These are phyloP conservation scores for Herpetotheres cachinnans DNA, from an alignment of 2,113 vertebrate species.

Conservation along the genomic window DNA sequence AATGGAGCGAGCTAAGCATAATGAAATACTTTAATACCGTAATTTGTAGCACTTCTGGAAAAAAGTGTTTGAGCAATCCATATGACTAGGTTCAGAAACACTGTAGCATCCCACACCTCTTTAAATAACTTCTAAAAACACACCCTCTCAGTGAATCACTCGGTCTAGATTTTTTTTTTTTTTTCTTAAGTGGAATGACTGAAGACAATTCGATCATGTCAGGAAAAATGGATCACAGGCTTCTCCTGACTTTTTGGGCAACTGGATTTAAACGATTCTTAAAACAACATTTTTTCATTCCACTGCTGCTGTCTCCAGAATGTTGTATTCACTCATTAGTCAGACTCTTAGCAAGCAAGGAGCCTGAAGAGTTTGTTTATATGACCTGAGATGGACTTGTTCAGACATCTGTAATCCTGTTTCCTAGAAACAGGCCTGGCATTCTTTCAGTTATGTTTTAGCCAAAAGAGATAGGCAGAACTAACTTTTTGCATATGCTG, in stretches of 20 bases:
- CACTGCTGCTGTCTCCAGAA: neutral
- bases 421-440: neutral
- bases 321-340: neutral
- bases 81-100: neutral
- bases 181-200: neutral
- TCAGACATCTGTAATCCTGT: neutral
- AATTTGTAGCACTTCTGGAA: neutral
- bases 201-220: neutral
- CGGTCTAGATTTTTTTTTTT: neutral
- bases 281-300: neutral
- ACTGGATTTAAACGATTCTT: neutral
- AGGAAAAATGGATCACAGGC: neutral
- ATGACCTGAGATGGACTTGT: neutral
- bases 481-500: neutral
- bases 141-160: neutral
- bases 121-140: neutral
- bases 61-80: neutral
- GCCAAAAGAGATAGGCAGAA: neutral
- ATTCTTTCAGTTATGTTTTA: neutral
- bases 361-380: neutral
- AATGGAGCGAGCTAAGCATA: neutral
- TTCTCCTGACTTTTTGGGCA: neutral
- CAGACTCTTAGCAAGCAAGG: neutral
- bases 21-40: neutral
- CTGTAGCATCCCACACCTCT: neutral